Evolutionary conservation across 2,888 invertebrate genomes (phyloP), one percentile per base, ranked within the genome.

Genomic region (Trachelus troglodyta): DNA sequence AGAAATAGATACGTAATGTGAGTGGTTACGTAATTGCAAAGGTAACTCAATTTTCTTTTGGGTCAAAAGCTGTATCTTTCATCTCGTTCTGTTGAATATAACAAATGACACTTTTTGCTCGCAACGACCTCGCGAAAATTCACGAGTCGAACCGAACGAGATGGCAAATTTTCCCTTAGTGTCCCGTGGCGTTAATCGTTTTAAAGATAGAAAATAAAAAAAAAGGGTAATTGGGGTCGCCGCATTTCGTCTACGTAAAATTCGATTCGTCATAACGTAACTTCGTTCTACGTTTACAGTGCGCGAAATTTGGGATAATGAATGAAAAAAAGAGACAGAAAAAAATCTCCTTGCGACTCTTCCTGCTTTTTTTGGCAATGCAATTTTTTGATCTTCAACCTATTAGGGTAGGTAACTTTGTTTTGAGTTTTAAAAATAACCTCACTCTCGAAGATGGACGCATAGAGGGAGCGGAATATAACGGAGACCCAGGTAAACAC

Each of bases 1-100:
- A 11, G 11, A 11, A 35, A 12, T 35, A 35, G 12, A 79, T 69
- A 74, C 75, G 12, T 77, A 23, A 74, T 68, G 73, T 23, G 69
- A 76, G 76, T 79, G 80, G 79, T 75, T 79, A 79, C 80, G 80
- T 82, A 84, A 82, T 81, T 80, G 75, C 77, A 30, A 56, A 9
- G 9, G 2, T 56, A 56, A 56, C 56, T 56, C 56, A 23, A 56
- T 56, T 56, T 56, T 23, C 56, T 23, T 56, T 56, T 9, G 23
- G 23, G 4, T 23, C 56, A 56, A 56, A 56, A 56, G 56, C 56
- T 56, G 56, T 23, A 56, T 56, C 23, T 56, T 56, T 56, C 56
- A 23, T 56, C 56, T 56, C 56, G 56, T 56, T 15, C 56, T 9
- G 9, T 15, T 56, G 23, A 56, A 56, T 9, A 23, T 56, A 23